Base-by-base conservation (phyloP, 2,888 invertebrate species). In the Acrobasis suavella region DNA sequence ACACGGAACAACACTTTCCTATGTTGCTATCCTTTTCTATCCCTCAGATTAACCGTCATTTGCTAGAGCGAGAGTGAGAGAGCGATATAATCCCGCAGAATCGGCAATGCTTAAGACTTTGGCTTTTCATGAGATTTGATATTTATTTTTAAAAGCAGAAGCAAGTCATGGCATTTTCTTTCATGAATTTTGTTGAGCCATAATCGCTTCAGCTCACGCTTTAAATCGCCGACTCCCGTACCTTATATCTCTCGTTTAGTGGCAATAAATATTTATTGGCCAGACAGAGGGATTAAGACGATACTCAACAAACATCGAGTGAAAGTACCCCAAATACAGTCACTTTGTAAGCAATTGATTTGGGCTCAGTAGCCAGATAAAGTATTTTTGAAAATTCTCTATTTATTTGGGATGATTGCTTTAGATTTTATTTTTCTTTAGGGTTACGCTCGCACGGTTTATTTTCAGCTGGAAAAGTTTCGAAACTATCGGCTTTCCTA, bases 231-330 rank as follows among this genome's bases (percentile, higher is more conserved):
- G 42, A 52, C 52, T 54, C 71, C 66, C 49, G 58, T 65, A 50
- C 17, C 65, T 75, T 72, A 50, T 5, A 59, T 63, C 61, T 32
- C 67, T 65, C 73, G 72, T 80, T 82, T 80, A 81, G 79, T 78
- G 73, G 81, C 83, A 83, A 87, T 87, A 87, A 87, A 87, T 88
- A 88, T 88, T 88, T 87, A 88, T 87, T 78, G 78, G 69, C 75
- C 71, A 79, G 80, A 81, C 81, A 80, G 83, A 72, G 78, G 79
- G 83, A 86, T 86, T 85, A 85, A 84, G 84, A 81, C 69, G 81
- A 75, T 73, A n/a, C 78, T 75, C 73, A 71, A 74, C 74, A 81
- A 81, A 82, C 80, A 78, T 78, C 78, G 74, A 76, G 64, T 62
- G 56, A 68, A 68, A 66, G 67, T 64, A 69, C 67, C 66, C 58